A percentile compares a stretch with the other conserved stretches of the same genome.
Conservation (phyloP, 2,797 vertebrate genomes). For the Acrocephalus scirpaceus region DNA sequence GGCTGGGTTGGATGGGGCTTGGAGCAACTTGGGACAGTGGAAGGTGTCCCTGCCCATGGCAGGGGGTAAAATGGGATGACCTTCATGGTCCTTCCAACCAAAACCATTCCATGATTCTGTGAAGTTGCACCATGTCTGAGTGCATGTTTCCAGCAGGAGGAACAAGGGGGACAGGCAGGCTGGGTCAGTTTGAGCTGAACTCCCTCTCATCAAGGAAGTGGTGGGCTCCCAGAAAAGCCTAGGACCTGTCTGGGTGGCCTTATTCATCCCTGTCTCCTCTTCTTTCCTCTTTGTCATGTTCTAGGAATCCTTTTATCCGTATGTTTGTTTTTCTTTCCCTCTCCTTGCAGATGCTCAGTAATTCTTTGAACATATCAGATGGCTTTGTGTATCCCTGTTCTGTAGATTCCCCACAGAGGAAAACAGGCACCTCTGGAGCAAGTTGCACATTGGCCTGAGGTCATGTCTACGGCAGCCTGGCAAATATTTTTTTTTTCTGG, state of each 20-base stretch:
- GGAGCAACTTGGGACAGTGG: neutral
- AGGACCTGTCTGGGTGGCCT: constrained; percentile 60
- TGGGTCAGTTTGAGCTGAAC: neutral
- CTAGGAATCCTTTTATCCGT: constrained; percentile 59
- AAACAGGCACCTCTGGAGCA: constrained; percentile 48
- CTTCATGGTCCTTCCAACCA: neutral
- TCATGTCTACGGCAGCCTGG: constrained; percentile 55
- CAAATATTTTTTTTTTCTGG: neutral
- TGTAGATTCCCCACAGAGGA: neutral
- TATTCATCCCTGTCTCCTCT: constrained; percentile 57
- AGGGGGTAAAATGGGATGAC: neutral
- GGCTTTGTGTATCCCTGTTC: constrained; percentile 34
- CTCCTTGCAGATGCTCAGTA: constrained; percentile 59
- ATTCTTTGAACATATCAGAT: constrained; percentile 50
- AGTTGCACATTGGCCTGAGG: constrained; percentile 23
- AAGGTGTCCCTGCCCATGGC: neutral
- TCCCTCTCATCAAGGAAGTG: neutral
- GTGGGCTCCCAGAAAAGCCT: neutral
- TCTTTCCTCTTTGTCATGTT: constrained; percentile 56
- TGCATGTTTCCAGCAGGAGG: neutral
- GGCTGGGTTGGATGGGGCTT: accelerated
- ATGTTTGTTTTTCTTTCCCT: constrained; percentile 67
- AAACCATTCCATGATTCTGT: neutral
- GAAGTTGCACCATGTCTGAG: neutral
- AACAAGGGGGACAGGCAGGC: neutral